These are phyloP conservation scores for Aplocera efformata DNA, from an alignment of 2,888 invertebrate genomes.

Conservation along the genomic window DNA sequence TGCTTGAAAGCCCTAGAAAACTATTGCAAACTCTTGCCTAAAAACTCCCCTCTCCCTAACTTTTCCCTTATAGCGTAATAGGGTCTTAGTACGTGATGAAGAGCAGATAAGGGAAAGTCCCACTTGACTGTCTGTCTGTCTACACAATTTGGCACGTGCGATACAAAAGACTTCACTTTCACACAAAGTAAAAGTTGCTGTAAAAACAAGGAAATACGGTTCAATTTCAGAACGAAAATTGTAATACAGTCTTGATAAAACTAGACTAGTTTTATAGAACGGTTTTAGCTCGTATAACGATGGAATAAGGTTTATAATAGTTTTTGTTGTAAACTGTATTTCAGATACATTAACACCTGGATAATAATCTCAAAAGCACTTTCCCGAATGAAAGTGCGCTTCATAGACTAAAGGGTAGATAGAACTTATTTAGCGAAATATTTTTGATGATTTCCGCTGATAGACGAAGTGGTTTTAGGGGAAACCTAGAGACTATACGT, in stretches of 20 bases:
- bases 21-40: constrained; percentile 3
- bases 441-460: constrained; percentile 28
- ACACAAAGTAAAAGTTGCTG: background rate
- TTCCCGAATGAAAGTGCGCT: constrained; percentile 7
- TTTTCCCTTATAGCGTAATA: constrained; percentile 23
- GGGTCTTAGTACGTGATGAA: constrained; percentile 41
- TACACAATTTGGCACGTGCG: constrained; percentile 36
- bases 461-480: constrained; percentile 14
- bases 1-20: constrained; percentile 5
- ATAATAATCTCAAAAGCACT: constrained; percentile 14
- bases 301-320: constrained; percentile 2
- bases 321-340: background rate
- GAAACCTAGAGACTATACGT: background rate
- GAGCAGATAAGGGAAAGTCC: constrained; percentile 45
- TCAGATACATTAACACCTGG: constrained; percentile 5
- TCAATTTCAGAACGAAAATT: too few species aligned
- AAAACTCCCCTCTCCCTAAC: background rate
- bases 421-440: constrained; percentile 24
- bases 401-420: constrained; percentile 14
- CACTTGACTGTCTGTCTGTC: constrained; percentile 42
- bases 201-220: background rate
- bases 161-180: background rate
- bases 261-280: too few species aligned
- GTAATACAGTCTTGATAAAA: too few species aligned
- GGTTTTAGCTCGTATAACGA: constrained; percentile 1